Base-by-base conservation (phyloP, 1,140 invertebrate species). In the Cherax quadricarinatus region DNA sequence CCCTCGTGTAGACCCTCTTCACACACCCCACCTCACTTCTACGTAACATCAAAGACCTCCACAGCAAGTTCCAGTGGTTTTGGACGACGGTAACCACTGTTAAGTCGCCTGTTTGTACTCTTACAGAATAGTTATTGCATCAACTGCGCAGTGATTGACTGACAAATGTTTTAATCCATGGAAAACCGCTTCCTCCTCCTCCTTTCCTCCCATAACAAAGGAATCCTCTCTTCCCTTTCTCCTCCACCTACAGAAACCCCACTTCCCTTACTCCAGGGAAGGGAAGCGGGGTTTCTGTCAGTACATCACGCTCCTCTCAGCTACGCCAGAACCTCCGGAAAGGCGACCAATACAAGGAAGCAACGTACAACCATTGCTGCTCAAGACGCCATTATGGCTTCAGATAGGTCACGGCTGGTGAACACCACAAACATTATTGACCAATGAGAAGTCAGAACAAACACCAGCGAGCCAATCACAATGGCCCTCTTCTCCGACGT, bases 1-100 rank as follows among this genome's bases (percentile, higher is more conserved):
- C 94, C 24, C 89, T 94, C n/a, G 94, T 94, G 60, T 94, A 94
- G 93, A 84, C 49, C 24, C 24, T 6, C 53, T 18, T 30, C 6
- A 57, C 66, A 9, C 6, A 12, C 73, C 80, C 30, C 60, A 53
- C 16, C 78, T 30, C 16, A 18, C 70, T 62, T 53, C 24, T 48
- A 16, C 51, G 1, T n/a, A 49, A 10, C 51, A 5, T 16, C 24
- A 4, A 48, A 24, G 24, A 86, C 21, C 49, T 70, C 24, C 12
- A 70, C 1, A 60, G 9, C 9, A 60, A 16, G 14, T 18, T 6
- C 18, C 73, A 41, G 30, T 41, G 30, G 30, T 41, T 2, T 41
- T 41, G 30, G 30, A 14, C 48, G 73, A 30, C 75, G n/a, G 79
- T 18, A 66, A 66, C 62, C 62, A 6, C 18, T 18, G 16, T 3